A percentile compares a stretch with the other conserved stretches of the same genome.
Conservation (phyloP, 2,797 vertebrate genomes). For the Enteromius trimaculatus region DNA sequence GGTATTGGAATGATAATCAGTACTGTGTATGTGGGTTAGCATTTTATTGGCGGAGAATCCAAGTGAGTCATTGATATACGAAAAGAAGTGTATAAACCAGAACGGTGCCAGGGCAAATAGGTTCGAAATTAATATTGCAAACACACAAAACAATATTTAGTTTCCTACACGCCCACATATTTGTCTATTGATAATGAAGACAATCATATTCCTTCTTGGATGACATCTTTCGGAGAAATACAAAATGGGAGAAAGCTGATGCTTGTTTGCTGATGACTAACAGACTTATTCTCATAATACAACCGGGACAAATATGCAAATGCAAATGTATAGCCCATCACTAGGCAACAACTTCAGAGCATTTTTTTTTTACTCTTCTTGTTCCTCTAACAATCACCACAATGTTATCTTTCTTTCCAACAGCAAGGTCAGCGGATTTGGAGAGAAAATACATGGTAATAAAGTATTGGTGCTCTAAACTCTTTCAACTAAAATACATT, state of each 20-base stretch:
- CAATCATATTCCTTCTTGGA: background rate
- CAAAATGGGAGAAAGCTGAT: background rate
- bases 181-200: background rate
- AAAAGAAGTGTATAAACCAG: constrained; percentile 10
- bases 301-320: background rate
- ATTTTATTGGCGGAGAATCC: constrained; percentile 10
- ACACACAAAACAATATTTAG: constrained; percentile 1
- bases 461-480: background rate
- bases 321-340: background rate
- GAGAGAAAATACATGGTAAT: background rate
- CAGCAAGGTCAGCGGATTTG: background rate
- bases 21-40: background rate
- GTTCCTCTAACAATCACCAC: background rate
- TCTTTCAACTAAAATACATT: background rate
- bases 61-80: constrained; percentile 22
- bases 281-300: background rate
- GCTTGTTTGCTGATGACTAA: background rate
- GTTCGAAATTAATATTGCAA: constrained; percentile 20
- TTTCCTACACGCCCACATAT: background rate
- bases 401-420: background rate
- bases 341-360: background rate
- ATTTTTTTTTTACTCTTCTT: background rate
- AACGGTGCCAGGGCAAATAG: constrained; percentile 8
- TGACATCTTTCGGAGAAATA: background rate
- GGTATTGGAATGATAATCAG: constrained; percentile 19